Evolutionary conservation across 2,113 vertebrate genomes (phyloP).

Genomic region (Theropithecus gelada): DNA sequence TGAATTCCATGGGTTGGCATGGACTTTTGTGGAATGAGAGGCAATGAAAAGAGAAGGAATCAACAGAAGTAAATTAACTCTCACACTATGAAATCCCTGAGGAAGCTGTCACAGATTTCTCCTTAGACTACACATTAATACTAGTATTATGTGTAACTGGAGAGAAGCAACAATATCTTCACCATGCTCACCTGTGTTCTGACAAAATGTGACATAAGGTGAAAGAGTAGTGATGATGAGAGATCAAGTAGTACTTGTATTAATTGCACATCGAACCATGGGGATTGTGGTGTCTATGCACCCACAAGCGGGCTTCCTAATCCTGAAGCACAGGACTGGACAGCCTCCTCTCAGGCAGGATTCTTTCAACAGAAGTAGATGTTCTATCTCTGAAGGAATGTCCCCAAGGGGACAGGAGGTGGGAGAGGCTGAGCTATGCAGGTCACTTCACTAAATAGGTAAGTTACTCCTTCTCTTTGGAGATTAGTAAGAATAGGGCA

Average conservation of each 20-base stretch:
- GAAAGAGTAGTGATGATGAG: neutral
- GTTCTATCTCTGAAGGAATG: neutral
- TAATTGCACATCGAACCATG: neutral
- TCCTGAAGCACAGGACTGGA: neutral
- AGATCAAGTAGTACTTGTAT: neutral
- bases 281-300: neutral
- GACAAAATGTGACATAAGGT: neutral
- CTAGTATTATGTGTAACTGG: neutral
- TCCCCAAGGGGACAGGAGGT: neutral
- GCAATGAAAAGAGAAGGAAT: neutral
- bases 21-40: neutral
- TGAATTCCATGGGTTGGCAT: neutral
- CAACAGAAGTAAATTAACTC: neutral
- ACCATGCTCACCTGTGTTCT: neutral
- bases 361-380: neutral
- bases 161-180: neutral
- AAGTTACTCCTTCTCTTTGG: neutral
- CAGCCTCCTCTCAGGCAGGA: neutral
- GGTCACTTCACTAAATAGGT: neutral
- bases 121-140: neutral
- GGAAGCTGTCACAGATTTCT: neutral
- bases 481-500: neutral
- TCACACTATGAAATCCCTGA: neutral
- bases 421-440: neutral
- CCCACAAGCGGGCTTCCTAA: neutral